Evolutionary conservation across 2,113 vertebrate genomes (phyloP).

Genomic region (Colossoma macropomum): DNA sequence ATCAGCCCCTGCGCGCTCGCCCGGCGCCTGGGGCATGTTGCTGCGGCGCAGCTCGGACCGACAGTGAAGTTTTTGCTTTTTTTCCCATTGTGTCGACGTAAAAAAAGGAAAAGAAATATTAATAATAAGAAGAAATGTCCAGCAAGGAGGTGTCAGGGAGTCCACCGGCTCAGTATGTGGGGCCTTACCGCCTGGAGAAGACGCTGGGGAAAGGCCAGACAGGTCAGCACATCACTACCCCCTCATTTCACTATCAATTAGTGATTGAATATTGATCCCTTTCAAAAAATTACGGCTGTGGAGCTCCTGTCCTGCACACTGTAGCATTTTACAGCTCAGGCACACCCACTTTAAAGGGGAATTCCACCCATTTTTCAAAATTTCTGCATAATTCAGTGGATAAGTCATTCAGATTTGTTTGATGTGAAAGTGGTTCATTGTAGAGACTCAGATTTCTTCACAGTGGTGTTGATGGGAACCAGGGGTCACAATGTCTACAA

Average conservation of each 20-base stretch:
- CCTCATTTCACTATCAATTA: neutral
- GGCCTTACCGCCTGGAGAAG: conserved; percentile 82
- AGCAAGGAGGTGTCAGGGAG: conserved; percentile 77
- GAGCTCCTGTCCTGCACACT: no score
- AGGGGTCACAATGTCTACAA: no score
- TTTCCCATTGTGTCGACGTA: conserved; percentile 11
- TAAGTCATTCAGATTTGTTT: no score
- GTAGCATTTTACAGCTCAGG: no score
- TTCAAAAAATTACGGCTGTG: neutral
- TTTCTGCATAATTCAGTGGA: no score
- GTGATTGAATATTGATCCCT: conserved; percentile 5
- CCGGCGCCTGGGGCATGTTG: conserved; percentile 67
- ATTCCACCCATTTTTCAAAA: no score
- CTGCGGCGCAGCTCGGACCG: conserved; percentile 63
- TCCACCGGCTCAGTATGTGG: conserved; percentile 81
- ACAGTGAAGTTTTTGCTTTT: conserved; percentile 27
- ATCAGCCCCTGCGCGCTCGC: conserved; percentile 53
- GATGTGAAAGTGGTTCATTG: no score
- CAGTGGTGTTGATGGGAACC: no score
- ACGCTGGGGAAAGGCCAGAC: conserved; percentile 83
- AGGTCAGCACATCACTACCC: conserved; percentile 64
- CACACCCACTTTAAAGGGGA: no score
- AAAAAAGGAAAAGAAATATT: conserved; percentile 17
- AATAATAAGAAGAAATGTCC: conserved; percentile 67
- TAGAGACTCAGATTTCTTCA: no score